These are phyloP conservation scores for Subacronicta megacephala DNA, from an alignment of 2,888 invertebrate genomes.

Conservation along the genomic window DNA sequence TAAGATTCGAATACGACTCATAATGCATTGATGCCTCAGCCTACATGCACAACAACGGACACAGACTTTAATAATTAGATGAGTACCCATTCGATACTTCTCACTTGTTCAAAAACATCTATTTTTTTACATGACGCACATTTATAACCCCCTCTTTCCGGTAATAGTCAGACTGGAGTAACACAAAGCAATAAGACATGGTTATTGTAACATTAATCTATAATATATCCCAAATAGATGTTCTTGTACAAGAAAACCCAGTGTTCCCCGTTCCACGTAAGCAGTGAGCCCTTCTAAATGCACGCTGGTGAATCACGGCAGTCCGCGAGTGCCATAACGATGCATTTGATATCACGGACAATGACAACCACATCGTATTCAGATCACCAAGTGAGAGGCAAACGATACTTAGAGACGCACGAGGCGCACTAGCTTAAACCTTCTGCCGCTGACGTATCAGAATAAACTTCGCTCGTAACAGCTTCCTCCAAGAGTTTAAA, in stretches of 20 bases:
- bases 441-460: conserved; percentile 37
- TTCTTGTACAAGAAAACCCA: conserved; percentile 71
- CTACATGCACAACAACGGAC: conserved; percentile 84
- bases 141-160: too few species aligned
- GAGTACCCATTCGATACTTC: conserved; percentile 66
- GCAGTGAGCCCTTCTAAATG: conserved; percentile 85
- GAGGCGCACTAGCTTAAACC: conserved; percentile 71
- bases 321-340: conserved; percentile 78
- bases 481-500: conserved; percentile 24
- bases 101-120: conserved; percentile 76
- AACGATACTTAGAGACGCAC: conserved; percentile 76
- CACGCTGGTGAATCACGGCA: conserved; percentile 80
- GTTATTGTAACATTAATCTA: not conserved
- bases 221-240: conserved; percentile 64
- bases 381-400: conserved; percentile 86
- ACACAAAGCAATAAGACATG: not conserved
- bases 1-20: conserved; percentile 53
- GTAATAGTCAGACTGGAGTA: conserved; percentile 1
- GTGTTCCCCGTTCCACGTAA: conserved; percentile 84
- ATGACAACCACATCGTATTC: conserved; percentile 71
- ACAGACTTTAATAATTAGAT: conserved; percentile 63
- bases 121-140: conserved; percentile 22
- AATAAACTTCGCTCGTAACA: conserved; percentile 35
- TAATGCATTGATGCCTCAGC: conserved; percentile 77
- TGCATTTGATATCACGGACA: conserved; percentile 76